Conservation (phyloP, 2,888 invertebrate genomes). For the Drosophila borborema region DNA sequence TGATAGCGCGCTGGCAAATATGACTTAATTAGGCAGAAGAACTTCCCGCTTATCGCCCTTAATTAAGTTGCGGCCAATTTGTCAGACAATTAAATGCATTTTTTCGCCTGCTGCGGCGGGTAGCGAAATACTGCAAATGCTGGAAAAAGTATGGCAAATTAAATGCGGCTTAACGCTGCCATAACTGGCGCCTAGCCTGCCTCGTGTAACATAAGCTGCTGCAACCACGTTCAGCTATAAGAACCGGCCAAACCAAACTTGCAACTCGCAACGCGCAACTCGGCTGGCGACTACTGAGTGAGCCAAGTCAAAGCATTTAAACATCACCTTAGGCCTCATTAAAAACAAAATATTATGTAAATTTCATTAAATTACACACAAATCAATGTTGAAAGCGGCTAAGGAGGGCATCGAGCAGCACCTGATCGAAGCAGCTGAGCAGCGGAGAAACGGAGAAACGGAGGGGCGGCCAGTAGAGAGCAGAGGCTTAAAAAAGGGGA, state of each 20-base stretch:
- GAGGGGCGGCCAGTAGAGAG: not conserved
- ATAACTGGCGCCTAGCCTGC: constrained; percentile 52
- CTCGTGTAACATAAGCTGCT: constrained; percentile 45
- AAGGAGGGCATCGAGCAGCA: not conserved
- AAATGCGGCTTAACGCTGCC: constrained; percentile 40
- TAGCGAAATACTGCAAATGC: constrained; percentile 31
- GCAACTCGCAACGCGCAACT: constrained; percentile 1
- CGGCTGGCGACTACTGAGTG: constrained; percentile 54
- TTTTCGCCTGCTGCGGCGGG: constrained; percentile 50
- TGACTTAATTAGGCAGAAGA: constrained; percentile 67
- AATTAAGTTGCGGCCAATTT: constrained; percentile 81
- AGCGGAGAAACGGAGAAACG: not conserved
- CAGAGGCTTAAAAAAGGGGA: constrained; percentile 5
- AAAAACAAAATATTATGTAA: constrained; percentile 83
- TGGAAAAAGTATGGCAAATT: constrained; percentile 12
- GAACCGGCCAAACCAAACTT: constrained; percentile 47
- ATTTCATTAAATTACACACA: constrained; percentile 82
- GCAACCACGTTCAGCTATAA: constrained; percentile 22
- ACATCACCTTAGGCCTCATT: constrained; percentile 82
- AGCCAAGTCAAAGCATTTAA: constrained; percentile 81
- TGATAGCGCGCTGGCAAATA: constrained; percentile 67
- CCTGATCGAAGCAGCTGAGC: no score
- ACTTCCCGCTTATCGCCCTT: constrained; percentile 65
- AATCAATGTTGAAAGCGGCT: constrained; percentile 69
- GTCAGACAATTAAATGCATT: constrained; percentile 75